A percentile compares a stretch with the other conserved stretches of the same genome.
These are phyloP conservation scores for Caenorhabditis parvicauda DNA, from an alignment of 2,888 invertebrate genomes.

Conservation along the genomic window DNA sequence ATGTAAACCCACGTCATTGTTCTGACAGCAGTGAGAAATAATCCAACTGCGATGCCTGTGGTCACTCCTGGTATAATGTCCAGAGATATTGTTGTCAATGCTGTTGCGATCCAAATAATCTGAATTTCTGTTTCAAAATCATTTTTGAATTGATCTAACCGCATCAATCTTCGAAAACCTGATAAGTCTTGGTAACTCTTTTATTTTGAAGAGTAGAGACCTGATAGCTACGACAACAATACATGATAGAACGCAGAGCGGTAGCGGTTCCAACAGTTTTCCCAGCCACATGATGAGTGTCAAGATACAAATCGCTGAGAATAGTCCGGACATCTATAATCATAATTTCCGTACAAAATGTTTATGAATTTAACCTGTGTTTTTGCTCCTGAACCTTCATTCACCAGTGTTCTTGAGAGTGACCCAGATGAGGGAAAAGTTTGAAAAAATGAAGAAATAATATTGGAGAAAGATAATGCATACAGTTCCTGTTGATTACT, in stretches of 20 bases:
- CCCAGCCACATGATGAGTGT: conserved; percentile 81
- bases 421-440: conserved; percentile 42
- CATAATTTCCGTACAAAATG: neutral
- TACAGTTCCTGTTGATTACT: conserved; percentile 38
- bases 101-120: conserved; percentile 77
- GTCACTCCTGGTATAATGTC: conserved; percentile 78
- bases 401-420: conserved; percentile 41
- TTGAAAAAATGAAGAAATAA: conserved; percentile 69
- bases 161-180: conserved; percentile 78
- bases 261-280: conserved; percentile 81
- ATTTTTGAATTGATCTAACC: conserved; percentile 52
- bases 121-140: conserved; percentile 3
- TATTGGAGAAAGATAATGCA: conserved; percentile 68
- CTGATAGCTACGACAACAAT: conserved; percentile 65
- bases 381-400: conserved; percentile 39
- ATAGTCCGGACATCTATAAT: conserved; percentile 72
- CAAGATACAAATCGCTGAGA: conserved; percentile 76
- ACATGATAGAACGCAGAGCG: conserved; percentile 67
- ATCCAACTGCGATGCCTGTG: conserved; percentile 74
- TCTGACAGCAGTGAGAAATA: conserved; percentile 9
- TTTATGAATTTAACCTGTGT: conserved; percentile 15
- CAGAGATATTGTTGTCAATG: conserved; percentile 74
- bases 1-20: too few relatives aligned
- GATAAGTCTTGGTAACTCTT: conserved; percentile 75
- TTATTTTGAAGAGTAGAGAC: conserved; percentile 70